phyloP scores from a whole-genome alignment of 2,797 vertebrate species.

The Sus cebifrons region DNA sequence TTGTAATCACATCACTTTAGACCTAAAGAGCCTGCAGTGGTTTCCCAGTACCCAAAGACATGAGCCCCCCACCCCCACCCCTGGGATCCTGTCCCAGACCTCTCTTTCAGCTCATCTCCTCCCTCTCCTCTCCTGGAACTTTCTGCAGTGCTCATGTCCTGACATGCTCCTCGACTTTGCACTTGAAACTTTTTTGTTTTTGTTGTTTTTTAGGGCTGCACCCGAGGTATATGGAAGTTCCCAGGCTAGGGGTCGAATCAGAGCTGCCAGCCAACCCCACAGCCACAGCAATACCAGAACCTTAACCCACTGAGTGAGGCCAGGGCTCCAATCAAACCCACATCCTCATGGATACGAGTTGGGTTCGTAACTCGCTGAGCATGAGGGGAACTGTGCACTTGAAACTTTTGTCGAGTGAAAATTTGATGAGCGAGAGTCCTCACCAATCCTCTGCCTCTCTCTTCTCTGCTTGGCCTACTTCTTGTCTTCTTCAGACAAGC shows the following conservation, averaged over 20 bases:
- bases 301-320: too few relatives aligned
- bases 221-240: too few relatives aligned
- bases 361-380: too few relatives aligned
- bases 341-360: too few relatives aligned
- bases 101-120: neutral
- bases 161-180: neutral
- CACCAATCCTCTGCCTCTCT: neutral
- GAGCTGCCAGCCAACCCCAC: too few relatives aligned
- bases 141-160: neutral
- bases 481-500: neutral
- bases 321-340: too few relatives aligned
- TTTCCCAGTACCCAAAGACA: neutral
- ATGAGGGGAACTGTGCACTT: neutral
- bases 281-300: too few relatives aligned
- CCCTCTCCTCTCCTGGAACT: too few relatives aligned
- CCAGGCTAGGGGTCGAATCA: too few relatives aligned
- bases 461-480: neutral
- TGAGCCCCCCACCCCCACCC: rapidly evolving
- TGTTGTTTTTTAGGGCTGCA: too few relatives aligned
- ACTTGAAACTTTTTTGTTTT: neutral
- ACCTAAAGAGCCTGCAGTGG: neutral
- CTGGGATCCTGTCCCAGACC: neutral
- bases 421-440: neutral
- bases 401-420: neutral
- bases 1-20: neutral